Evolutionary conservation across 1,140 invertebrate species (phyloP), one percentile per base, ranked within the genome.

Genomic region (Panagrolaimus sp.): DNA sequence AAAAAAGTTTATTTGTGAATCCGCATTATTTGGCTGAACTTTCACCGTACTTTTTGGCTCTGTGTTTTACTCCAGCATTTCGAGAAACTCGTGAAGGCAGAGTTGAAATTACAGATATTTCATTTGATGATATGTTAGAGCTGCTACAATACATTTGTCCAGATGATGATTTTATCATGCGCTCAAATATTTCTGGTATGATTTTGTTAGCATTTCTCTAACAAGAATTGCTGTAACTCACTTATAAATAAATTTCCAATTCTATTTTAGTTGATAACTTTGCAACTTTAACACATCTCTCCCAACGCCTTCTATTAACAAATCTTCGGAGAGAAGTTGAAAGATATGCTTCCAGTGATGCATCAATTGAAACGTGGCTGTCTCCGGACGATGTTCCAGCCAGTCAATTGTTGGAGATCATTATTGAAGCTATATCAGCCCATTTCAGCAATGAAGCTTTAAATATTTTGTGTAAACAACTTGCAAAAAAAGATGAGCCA

Each of bases 21-120:
- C 51, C n/a, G 51, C 51, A 57, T 13, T 57, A 57, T 57, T 57
- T 57, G n/a, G 51, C 51, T 20, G 51, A 57, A 25, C 27, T 57
- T 11, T 57, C 51, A 9, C 51, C 51, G 3, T 57, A 57, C n/a
- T 57, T 57, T 25, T 57, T 57, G 51, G 51, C 51, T 11, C 20
- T 57, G 5, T 57, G 51, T 20, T 57, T 57, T 27, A 57, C 51
- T 1, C 51, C 51, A 25, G 51, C 9, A 57, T 57, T 57, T 20
- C 20, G 51, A 1, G 51, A 57, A 57, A 16, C 51, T 25, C 27
- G 51, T n/a, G 51, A 57, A 13, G 51, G 51, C 9, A 13, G 20
- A 5, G 51, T 57, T 11, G 9, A 57, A 20, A 25, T 57, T 20
- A 20, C 51, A 3, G 51, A 57, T 57, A 27, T 57, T 4, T 13